Base-by-base conservation (phyloP, 1,140 invertebrate genomes). In the Brachionus rotundiformis region DNA sequence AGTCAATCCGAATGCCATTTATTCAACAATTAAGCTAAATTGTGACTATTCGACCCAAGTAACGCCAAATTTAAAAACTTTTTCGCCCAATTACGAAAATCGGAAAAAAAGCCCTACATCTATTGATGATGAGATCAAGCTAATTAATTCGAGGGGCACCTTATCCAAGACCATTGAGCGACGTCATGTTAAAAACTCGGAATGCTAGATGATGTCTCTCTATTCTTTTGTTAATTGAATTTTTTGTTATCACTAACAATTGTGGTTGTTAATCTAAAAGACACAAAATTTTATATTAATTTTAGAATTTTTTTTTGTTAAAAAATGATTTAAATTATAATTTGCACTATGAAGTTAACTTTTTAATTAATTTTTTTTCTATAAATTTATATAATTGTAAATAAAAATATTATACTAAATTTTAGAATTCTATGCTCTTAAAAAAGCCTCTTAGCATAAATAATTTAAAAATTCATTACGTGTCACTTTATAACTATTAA, bases 101-200 rank as follows among this genome's bases (percentile, higher is more conserved):
- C 36, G 39, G n/a, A 73, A 73, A 73, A 73, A 73, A 44, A 73
- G 39, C 44, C 39, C 39, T 25, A 61, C 76, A 19, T 59, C 76
- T 31, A 79, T 79, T 39, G 76, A 79, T n/a, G 76, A 79, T 39
- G 76, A 79, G 25, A 79, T 79, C 19, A 79, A 41, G 8, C 19
- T 39, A 13, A 79, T 79, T 11, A 79, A 79, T 63, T 39, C 47
- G n/a, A 54, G 47, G 44, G 44, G n/a, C 3, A 79, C 23, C 59
- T 29, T 63, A 23, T 33, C 47, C 23, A 23, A 49, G 16, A 79
- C 76, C 11, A 54, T 79, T 8, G 76, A 79, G 10, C 54, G 76
- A 47, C 27, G 59, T 25, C 76, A 79, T 63, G 76, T 79, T 10
- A 79, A 79, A 79, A 79, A 79, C 33, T 79, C 76, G 2, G 76